Percentiles rank a stretch among this genome's conserved stretches.
Conservation (phyloP, 2,797 vertebrate genomes). For the Lagocephalus sceleratus region DNA sequence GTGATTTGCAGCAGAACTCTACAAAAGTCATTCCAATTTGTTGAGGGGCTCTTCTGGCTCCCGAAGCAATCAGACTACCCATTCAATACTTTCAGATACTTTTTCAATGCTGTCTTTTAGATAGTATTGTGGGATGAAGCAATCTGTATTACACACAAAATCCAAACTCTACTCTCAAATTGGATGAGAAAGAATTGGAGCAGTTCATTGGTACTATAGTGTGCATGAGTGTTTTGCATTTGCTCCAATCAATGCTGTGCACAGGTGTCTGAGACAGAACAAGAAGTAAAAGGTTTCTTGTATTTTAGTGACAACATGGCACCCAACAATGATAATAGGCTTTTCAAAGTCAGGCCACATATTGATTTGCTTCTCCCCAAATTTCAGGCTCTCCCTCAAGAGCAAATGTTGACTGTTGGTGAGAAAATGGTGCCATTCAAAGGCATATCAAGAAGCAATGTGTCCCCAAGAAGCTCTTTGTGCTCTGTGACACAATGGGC, state of each 20-base stretch:
- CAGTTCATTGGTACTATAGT: constrained; percentile 21
- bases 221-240: constrained; percentile 20
- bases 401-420: constrained; percentile 12
- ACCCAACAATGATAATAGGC: constrained; percentile 7
- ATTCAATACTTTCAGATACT: constrained; percentile 2
- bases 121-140: constrained; percentile 13
- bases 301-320: constrained; percentile 26
- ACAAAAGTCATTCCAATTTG: background rate
- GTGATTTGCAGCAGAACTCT: background rate
- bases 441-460: background rate
- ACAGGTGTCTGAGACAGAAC: constrained; percentile 14
- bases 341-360: constrained; percentile 9
- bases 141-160: constrained; percentile 15
- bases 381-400: constrained; percentile 7
- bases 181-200: constrained; percentile 17
- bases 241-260: constrained; percentile 7
- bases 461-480: background rate
- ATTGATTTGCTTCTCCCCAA: constrained; percentile 14
- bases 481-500: too few relatives aligned
- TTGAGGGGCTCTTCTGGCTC: background rate
- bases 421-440: constrained; percentile 15
- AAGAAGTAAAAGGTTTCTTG: constrained; percentile 17
- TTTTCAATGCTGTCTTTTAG: constrained; percentile 16
- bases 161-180: constrained; percentile 15
- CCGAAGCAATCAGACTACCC: background rate